Conservation (phyloP, 2,888 invertebrate species). For the Julus scandinavius region DNA sequence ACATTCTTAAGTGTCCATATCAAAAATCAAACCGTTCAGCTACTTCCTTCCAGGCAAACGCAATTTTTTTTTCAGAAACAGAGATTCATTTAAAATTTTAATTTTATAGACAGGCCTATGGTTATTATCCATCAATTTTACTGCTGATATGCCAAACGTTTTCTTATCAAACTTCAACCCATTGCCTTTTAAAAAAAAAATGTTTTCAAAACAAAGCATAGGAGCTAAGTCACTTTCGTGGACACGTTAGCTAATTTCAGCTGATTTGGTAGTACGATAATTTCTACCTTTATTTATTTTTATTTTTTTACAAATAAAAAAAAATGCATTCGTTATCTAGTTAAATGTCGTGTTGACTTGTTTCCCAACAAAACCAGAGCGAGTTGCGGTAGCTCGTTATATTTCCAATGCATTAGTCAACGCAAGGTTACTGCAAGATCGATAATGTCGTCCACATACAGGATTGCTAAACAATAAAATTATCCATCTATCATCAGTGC, state of each 20-base stretch:
- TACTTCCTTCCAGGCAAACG: slow-evolving; percentile 16
- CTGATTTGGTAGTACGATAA: slow-evolving; percentile 18
- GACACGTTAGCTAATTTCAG: neutral
- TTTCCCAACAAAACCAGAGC: slow-evolving; percentile 26
- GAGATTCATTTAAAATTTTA: slow-evolving; percentile 37
- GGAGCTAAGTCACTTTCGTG: neutral
- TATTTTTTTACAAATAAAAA: neutral
- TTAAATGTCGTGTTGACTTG: slow-evolving; percentile 15
- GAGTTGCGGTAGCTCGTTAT: slow-evolving; percentile 28
- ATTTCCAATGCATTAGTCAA: neutral
- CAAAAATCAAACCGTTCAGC: slow-evolving; percentile 8
- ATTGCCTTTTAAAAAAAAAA: neutral
- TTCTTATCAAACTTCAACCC: neutral
- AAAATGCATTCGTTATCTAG: slow-evolving; percentile 6
- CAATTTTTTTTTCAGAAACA: neutral
- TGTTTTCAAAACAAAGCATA: neutral
- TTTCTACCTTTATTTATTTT: neutral
- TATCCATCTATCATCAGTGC: slow-evolving; percentile 30
- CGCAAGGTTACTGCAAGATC: slow-evolving; percentile 30
- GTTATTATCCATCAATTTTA: slow-evolving; percentile 25
- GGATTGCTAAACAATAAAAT: slow-evolving; percentile 26
- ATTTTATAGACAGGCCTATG: slow-evolving; percentile 12
- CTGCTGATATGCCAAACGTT: slow-evolving; percentile 24
- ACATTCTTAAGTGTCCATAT: slow-evolving; percentile 36
- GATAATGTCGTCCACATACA: slow-evolving; percentile 34